phyloP scores from a whole-genome alignment of 2,888 invertebrate species.

The Heteromurus nitidus region DNA sequence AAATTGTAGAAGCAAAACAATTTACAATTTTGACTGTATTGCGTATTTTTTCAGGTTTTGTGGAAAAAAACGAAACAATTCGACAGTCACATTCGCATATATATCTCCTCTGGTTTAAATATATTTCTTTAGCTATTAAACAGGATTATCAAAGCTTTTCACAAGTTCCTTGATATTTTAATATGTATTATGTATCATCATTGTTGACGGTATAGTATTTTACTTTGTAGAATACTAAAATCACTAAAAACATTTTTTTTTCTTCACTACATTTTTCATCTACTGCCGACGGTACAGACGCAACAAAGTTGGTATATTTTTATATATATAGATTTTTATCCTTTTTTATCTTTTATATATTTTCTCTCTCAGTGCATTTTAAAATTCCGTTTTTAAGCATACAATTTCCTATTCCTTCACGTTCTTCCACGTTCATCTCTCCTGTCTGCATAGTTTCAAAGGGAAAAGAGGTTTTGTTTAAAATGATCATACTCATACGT shows the following conservation, averaged over 20 bases:
- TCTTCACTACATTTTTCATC: neutral
- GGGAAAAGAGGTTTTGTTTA: too few species aligned
- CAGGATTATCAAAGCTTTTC: slow-evolving; percentile 32
- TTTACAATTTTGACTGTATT: slow-evolving; percentile 45
- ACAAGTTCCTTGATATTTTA: neutral
- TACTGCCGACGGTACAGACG: too few species aligned
- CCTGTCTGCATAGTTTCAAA: too few species aligned
- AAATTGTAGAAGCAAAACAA: neutral
- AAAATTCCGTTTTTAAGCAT: too few species aligned
- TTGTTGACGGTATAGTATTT: neutral
- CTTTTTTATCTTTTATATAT: too few species aligned
- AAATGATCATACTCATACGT: too few species aligned
- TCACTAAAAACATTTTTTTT: neutral
- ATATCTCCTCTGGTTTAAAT: neutral
- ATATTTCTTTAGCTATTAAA: neutral
- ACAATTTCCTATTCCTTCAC: too few species aligned
- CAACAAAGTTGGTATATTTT: too few species aligned
- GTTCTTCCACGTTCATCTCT: too few species aligned
- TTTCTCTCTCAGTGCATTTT: too few species aligned
- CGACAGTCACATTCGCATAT: slow-evolving; percentile 3
- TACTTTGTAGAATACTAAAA: neutral
- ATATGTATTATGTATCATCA: slow-evolving; percentile 15
- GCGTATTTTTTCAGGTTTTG: slow-evolving; percentile 57
- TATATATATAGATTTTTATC: too few species aligned
- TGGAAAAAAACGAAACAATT: slow-evolving; percentile 24